Evolutionary conservation across 1,140 invertebrate genomes (phyloP).

Genomic region (Philopotamus ludificatus): DNA sequence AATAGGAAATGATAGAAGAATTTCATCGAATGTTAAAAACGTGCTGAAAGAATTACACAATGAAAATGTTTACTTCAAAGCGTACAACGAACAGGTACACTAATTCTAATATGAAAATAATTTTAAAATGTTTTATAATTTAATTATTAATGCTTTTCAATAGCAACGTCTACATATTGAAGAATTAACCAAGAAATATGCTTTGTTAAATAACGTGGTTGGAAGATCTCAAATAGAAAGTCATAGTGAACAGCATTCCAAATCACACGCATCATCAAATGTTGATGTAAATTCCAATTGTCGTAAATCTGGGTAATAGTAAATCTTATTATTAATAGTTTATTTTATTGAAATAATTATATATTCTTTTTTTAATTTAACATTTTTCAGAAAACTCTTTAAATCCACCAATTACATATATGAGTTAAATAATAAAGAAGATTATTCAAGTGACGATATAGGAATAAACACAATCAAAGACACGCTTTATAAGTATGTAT

Average conservation of each 20-base stretch:
- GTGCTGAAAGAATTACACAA: slow-evolving; percentile 29
- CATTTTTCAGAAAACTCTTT: too few species aligned
- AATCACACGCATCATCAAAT: neutral
- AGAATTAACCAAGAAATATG: slow-evolving; percentile 32
- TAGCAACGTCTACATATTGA: slow-evolving; percentile 37
- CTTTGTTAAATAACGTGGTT: slow-evolving; percentile 30
- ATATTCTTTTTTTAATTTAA: too few species aligned
- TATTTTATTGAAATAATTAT: too few species aligned
- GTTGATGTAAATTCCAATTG: neutral
- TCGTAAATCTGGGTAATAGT: too few species aligned
- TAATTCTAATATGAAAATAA: neutral
- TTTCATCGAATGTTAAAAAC: slow-evolving; percentile 6
- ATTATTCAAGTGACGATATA: too few species aligned
- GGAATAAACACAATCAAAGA: too few species aligned
- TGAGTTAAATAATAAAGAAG: too few species aligned
- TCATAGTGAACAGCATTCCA: slow-evolving; percentile 8
- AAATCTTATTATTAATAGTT: too few species aligned
- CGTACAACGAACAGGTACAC: slow-evolving; percentile 28
- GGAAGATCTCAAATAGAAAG: too few species aligned
- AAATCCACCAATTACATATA: too few species aligned
- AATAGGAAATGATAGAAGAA: neutral
- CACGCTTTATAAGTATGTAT: too few species aligned
- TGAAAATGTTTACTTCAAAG: slow-evolving; percentile 35
- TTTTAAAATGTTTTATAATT: neutral
- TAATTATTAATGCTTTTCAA: neutral